Conservation (phyloP, 1,140 invertebrate species). For the Neocloeon triangulifer region DNA sequence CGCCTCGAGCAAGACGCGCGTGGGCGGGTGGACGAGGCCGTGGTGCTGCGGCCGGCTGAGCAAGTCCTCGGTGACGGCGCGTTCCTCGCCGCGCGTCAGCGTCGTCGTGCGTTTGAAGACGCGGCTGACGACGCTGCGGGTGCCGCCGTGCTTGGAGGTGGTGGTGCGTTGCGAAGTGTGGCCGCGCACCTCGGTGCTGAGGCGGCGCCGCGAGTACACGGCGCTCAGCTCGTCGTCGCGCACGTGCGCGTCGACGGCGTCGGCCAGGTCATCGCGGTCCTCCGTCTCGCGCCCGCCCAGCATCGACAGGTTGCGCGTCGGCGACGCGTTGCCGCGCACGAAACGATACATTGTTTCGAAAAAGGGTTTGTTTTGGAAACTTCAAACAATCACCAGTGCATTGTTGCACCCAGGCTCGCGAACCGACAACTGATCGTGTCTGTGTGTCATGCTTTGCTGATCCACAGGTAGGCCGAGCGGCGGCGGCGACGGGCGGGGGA, state of each 20-base stretch:
- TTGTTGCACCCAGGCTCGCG: no score
- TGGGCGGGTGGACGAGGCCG: constrained; percentile 16
- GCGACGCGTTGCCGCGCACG: constrained; percentile 15
- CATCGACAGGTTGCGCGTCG: constrained; percentile 42
- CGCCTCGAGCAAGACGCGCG: constrained; percentile 12
- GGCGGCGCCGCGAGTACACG: constrained; percentile 53
- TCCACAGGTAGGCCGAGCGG: not conserved
- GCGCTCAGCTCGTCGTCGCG: constrained; percentile 33
- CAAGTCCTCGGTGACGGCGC: constrained; percentile 42
- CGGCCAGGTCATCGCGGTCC: constrained; percentile 24
- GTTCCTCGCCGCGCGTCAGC: constrained; percentile 63
- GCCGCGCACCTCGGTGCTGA: constrained; percentile 63
- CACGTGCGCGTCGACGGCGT: constrained; percentile 13
- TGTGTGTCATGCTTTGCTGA: no score
- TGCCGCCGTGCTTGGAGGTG: no score
- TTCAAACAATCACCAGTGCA: no score
- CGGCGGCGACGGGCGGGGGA: constrained; percentile 1
- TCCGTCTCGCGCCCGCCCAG: constrained; percentile 47
- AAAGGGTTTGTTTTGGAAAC: not conserved
- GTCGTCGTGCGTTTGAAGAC: constrained; percentile 79
- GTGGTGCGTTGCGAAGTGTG: no score
- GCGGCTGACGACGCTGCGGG: constrained; percentile 58
- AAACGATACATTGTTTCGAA: constrained; percentile 17
- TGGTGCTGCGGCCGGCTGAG: constrained; percentile 17
- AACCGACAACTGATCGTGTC: no score